Conservation (phyloP, 2,888 invertebrate genomes). For the Rhogogaster chlorosoma region DNA sequence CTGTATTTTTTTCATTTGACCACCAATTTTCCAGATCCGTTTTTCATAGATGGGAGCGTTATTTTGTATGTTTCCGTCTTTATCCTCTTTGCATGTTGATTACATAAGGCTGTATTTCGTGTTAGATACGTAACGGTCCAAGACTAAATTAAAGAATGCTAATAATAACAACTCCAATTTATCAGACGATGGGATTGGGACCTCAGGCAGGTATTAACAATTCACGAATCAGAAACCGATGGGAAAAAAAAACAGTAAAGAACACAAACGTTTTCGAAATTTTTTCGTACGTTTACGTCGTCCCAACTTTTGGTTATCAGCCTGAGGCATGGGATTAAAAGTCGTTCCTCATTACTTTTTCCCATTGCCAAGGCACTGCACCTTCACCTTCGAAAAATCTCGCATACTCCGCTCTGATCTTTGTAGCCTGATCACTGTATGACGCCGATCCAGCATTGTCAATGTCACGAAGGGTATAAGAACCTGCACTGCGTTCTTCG, state of each 20-base stretch:
- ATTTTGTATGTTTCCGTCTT: background rate
- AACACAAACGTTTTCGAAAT: background rate
- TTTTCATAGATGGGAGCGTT: background rate
- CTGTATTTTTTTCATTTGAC: no score
- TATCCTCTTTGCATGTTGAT: background rate
- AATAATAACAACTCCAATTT: background rate
- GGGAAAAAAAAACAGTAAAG: background rate
- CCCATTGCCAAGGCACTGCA: conserved; percentile 48
- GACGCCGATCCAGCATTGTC: background rate
- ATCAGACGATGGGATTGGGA: background rate
- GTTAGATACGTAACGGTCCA: no score
- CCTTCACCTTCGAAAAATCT: conserved; percentile 34
- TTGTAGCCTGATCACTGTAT: background rate
- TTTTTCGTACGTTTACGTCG: no score
- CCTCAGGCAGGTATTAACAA: background rate
- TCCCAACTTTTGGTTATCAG: background rate
- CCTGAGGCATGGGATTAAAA: conserved; percentile 2
- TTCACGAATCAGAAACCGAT: background rate
- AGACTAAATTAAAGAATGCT: background rate
- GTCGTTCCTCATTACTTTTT: conserved; percentile 23
- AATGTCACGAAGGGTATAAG: background rate
- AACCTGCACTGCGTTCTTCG: conserved; percentile 23
- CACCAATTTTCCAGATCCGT: background rate
- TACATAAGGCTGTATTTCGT: no score
- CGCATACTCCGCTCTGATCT: conserved; percentile 36